Conservation (phyloP, 2,888 invertebrate species). For the Netelia inedita region DNA sequence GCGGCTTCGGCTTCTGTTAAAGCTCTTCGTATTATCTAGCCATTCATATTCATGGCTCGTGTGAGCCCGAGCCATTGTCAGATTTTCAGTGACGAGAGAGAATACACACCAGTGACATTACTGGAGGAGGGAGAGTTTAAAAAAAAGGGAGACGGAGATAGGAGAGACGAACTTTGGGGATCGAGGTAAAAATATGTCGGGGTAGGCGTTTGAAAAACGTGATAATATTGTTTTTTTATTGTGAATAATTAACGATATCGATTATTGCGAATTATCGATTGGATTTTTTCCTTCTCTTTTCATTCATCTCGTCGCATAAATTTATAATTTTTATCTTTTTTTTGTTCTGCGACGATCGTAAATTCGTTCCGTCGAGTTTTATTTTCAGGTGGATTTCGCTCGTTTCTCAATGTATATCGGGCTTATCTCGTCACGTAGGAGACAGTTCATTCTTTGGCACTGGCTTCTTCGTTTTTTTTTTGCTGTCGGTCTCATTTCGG, state of each 20-base stretch:
- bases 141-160: background rate
- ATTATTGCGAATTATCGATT: background rate
- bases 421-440: background rate
- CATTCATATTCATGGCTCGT: constrained; percentile 64
- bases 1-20: constrained; percentile 32
- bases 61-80: constrained; percentile 42
- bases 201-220: too few species aligned
- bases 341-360: too few species aligned
- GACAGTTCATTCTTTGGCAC: background rate
- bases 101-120: background rate
- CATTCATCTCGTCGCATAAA: too few species aligned
- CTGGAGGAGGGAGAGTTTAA: background rate
- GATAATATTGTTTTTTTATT: background rate
- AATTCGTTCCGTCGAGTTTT: too few species aligned
- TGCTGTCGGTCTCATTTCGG: constrained; percentile 1
- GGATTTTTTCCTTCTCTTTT: background rate
- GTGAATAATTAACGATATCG: background rate
- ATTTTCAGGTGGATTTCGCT: too few species aligned
- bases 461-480: background rate
- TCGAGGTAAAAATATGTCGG: too few species aligned
- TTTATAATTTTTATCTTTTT: too few species aligned
- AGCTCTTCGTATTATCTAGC: constrained; percentile 22
- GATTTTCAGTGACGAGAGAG: constrained; percentile 50
- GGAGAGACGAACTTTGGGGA: background rate
- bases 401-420: background rate